A percentile compares a stretch with the other conserved stretches of the same genome.
phyloP scores from a whole-genome alignment of 2,888 invertebrate genomes.

The Hybos culiciformis region DNA sequence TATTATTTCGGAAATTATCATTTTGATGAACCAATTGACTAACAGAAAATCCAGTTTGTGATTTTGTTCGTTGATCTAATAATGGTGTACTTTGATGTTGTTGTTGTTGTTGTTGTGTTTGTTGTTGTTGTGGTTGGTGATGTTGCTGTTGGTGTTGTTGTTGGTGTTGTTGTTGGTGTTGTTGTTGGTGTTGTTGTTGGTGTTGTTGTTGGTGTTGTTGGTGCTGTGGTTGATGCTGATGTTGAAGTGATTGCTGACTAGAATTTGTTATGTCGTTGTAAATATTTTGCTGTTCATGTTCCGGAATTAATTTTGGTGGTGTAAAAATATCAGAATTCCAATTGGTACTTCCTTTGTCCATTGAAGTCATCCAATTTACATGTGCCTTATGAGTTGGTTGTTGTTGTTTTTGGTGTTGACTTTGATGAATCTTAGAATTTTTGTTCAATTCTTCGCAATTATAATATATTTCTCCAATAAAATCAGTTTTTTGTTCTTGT shows the following conservation, averaged over 20 bases:
- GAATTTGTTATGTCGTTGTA: no score
- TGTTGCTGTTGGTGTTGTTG: slow-evolving; percentile 40
- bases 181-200: slow-evolving; percentile 6
- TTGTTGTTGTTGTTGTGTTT: no score
- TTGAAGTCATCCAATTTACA: slow-evolving; percentile 20
- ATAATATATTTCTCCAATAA: slow-evolving; percentile 12
- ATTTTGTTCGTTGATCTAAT: no score
- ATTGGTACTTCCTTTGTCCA: no score
- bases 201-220: not conserved
- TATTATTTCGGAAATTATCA: slow-evolving; percentile 13
- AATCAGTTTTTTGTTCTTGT: slow-evolving; percentile 1
- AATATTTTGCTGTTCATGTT: no score
- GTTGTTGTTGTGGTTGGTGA: slow-evolving; percentile 39
- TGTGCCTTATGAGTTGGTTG: slow-evolving; percentile 11
- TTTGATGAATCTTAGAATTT: not conserved
- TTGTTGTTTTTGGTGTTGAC: slow-evolving; percentile 1
- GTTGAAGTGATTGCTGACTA: no score
- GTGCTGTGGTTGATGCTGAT: not conserved
- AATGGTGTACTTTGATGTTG: no score
- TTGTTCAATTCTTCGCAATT: slow-evolving; percentile 14
- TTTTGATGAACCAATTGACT: slow-evolving; percentile 44
- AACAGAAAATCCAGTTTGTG: no score
- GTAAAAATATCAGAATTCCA: no score
- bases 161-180: slow-evolving; percentile 37
- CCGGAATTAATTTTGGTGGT: no score